phyloP scores from a whole-genome alignment of 2,888 invertebrate genomes.

The Pyrrhia umbra region DNA sequence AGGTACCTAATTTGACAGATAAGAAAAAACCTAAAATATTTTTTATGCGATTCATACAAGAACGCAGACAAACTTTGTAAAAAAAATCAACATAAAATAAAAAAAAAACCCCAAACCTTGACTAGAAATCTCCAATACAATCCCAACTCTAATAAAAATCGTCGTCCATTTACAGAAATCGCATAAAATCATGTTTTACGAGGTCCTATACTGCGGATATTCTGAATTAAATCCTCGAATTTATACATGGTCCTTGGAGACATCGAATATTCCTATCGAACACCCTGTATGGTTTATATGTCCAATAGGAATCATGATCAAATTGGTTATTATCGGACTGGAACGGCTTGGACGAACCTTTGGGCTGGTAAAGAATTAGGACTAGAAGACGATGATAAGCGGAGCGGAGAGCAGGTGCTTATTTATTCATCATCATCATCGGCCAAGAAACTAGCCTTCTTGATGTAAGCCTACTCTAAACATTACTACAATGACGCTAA shows the following conservation, averaged over 20 bases:
- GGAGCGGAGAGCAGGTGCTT: no score
- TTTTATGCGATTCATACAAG: no score
- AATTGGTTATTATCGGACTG: slow-evolving; percentile 56
- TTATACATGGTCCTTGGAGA: slow-evolving; percentile 34
- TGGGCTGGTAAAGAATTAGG: slow-evolving; percentile 13
- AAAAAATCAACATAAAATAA: neutral
- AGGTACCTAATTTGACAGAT: no score
- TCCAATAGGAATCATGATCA: slow-evolving; percentile 70
- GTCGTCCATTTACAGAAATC: slow-evolving; percentile 57
- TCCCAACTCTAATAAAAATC: slow-evolving; percentile 67
- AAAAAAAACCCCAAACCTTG: slow-evolving; percentile 31
- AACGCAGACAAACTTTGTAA: no score
- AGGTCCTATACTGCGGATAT: slow-evolving; percentile 66
- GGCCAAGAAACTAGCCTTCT: no score
- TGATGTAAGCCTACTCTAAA: no score
- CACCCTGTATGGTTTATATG: slow-evolving; percentile 66
- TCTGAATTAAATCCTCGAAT: slow-evolving; percentile 61
- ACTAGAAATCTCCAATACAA: slow-evolving; percentile 57
- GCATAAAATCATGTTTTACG: slow-evolving; percentile 76
- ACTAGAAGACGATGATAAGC: no score
- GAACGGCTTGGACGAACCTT: neutral
- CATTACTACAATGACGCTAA: no score
- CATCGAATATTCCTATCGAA: slow-evolving; percentile 62
- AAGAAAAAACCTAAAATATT: no score
- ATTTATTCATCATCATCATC: no score